Evolutionary conservation across 2,888 invertebrate genomes (phyloP).

Genomic region (Temnothorax rugatulus): DNA sequence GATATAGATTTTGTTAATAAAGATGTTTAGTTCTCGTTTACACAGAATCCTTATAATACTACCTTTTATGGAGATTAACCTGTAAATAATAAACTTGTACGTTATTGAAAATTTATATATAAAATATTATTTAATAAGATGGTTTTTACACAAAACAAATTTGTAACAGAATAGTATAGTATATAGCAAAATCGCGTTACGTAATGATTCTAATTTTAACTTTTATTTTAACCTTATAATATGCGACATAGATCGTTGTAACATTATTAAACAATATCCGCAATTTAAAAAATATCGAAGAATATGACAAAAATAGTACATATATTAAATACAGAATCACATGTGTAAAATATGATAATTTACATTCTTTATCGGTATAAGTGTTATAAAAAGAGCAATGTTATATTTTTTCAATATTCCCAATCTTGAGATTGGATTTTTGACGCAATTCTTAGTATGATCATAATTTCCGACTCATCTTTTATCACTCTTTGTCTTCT

Average conservation of each 20-base stretch:
- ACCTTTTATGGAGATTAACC: neutral
- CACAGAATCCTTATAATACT: neutral
- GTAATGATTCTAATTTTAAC: neutral
- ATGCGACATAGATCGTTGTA: neutral
- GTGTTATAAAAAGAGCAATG: neutral
- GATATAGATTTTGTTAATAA: slow-evolving; percentile 63
- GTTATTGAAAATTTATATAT: neutral
- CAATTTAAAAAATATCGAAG: neutral
- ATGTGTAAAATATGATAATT: neutral
- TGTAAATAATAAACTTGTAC: neutral
- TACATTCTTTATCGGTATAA: neutral
- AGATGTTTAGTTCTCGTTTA: slow-evolving; percentile 9
- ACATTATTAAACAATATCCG: neutral
- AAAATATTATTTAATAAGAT: neutral
- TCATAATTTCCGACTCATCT: neutral
- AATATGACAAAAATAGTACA: neutral
- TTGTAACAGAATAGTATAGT: neutral
- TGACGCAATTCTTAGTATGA: neutral
- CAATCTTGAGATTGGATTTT: neutral
- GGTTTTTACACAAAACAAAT: neutral
- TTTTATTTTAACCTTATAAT: neutral
- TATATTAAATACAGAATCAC: neutral
- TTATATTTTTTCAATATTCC: neutral
- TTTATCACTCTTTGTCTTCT: neutral
- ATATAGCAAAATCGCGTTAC: neutral